Evolutionary conservation across 2,113 vertebrate genomes (phyloP).

Genomic region (Chlamydotis undulata): DNA sequence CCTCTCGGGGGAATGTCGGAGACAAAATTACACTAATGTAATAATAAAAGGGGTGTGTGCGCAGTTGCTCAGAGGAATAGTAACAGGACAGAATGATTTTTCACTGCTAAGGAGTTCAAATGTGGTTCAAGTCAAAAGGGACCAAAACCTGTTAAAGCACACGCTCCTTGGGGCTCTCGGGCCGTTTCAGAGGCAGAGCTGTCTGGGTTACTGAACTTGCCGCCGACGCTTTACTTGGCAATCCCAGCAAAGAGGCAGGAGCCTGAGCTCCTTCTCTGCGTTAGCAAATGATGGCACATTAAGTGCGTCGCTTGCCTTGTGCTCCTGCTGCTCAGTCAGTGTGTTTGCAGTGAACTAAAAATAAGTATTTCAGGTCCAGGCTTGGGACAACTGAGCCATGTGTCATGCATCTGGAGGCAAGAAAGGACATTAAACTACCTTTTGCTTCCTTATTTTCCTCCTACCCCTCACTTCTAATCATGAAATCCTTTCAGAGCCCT

Average conservation of each 20-base stretch:
- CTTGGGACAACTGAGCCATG: not conserved
- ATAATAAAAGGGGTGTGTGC: constrained; percentile 21
- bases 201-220: not conserved
- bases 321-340: not conserved
- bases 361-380: not conserved
- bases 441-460: not conserved
- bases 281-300: not conserved
- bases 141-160: not conserved
- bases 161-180: rapidly evolving
- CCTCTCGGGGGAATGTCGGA: not conserved
- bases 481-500: not conserved
- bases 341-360: not conserved
- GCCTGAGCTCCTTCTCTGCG: not conserved
- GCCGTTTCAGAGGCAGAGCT: not conserved
- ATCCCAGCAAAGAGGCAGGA: not conserved
- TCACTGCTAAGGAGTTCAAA: constrained; percentile 25
- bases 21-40: constrained; percentile 44
- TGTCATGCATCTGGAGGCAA: not conserved
- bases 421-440: not conserved
- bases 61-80: constrained; percentile 14
- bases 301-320: not conserved
- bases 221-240: not conserved
- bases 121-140: constrained; percentile 11
- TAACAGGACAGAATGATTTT: not conserved
- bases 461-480: not conserved